Percentiles rank a stretch among this genome's conserved stretches.
Conservation (phyloP, 30 jellyfish, hydroid and myxozoan genomes). For the Mastigias papua region DNA sequence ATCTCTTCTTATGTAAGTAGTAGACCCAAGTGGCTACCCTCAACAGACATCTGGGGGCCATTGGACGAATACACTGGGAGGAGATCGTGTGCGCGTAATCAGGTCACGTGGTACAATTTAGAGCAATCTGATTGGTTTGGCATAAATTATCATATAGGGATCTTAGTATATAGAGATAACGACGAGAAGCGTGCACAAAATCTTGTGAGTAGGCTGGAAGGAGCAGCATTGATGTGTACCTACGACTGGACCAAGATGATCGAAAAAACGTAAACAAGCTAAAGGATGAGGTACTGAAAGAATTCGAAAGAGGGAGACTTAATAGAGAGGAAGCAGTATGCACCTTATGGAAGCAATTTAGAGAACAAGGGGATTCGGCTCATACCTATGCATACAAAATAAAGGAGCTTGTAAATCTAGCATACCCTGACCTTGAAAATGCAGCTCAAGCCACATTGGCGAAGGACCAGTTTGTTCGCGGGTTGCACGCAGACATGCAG, state of each 20-base stretch:
- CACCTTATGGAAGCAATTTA: background rate
- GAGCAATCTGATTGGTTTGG: too few species aligned
- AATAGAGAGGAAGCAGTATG: slow-evolving; percentile 34
- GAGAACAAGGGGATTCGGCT: slow-evolving; percentile 38
- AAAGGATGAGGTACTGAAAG: background rate
- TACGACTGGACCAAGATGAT: background rate
- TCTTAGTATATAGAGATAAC: too few species aligned
- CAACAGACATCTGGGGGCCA: too few species aligned
- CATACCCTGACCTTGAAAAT: slow-evolving; percentile 46
- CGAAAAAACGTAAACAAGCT: background rate
- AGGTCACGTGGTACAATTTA: too few species aligned
- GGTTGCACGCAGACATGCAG: slow-evolving; percentile 62
- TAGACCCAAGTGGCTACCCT: too few species aligned
- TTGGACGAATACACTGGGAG: too few species aligned
- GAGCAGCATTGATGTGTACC: slow-evolving; percentile 36
- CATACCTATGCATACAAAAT: slow-evolving; percentile 55
- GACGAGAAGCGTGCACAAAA: slow-evolving; percentile 4
- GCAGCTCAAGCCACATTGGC: slow-evolving; percentile 21
- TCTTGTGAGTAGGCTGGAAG: slow-evolving; percentile 19
- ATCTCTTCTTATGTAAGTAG: too few species aligned
- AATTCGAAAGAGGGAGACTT: slow-evolving; percentile 13
- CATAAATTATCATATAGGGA: too few species aligned
- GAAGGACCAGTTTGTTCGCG: slow-evolving; percentile 47
- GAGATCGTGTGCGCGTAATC: too few species aligned
- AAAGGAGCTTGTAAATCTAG: slow-evolving; percentile 40